A percentile compares a stretch with the other conserved stretches of the same genome.
Evolutionary conservation across 2,113 vertebrate species (phyloP).

Genomic region (Acrocephalus arundinaceus): DNA sequence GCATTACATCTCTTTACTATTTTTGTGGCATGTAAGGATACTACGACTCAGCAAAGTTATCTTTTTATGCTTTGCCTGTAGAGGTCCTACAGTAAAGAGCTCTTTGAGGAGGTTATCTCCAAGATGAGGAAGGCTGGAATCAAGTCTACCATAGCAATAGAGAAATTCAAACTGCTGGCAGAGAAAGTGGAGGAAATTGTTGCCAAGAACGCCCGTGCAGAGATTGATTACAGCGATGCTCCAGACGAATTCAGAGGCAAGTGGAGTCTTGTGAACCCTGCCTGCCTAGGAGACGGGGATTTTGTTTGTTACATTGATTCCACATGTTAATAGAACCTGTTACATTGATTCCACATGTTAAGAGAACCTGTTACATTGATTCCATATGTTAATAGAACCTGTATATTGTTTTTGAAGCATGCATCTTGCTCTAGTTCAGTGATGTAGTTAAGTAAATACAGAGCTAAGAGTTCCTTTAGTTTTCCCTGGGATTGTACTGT

Average conservation of each 20-base stretch:
- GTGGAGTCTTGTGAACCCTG: neutral
- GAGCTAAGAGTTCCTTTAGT: neutral
- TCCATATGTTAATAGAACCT: neutral
- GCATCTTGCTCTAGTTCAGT: neutral
- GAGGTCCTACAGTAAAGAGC: constrained; percentile 96
- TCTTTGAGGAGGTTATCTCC: constrained; percentile 97
- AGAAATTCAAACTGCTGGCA: constrained; percentile 95
- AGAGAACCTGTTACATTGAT: neutral
- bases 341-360: neutral
- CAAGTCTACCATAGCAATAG: constrained; percentile 97
- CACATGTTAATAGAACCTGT: neutral
- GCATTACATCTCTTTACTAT: neutral
- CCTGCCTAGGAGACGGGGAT: neutral
- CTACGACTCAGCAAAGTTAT: neutral
- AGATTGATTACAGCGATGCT: constrained; percentile 97
- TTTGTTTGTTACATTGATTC: neutral
- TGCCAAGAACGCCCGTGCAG: constrained; percentile 93
- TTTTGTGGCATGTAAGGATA: neutral
- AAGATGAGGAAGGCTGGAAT: constrained; percentile 99
- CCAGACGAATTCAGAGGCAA: constrained; percentile 97
- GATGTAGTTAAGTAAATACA: neutral
- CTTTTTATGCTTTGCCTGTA: constrained; percentile 59
- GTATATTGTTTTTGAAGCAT: neutral
- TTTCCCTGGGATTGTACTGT: neutral
- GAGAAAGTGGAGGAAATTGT: constrained; percentile 98